A percentile compares a stretch with the other conserved stretches of the same genome.
Evolutionary conservation across 2,888 invertebrate species (phyloP).

Genomic region (Quadroppia sp.): DNA sequence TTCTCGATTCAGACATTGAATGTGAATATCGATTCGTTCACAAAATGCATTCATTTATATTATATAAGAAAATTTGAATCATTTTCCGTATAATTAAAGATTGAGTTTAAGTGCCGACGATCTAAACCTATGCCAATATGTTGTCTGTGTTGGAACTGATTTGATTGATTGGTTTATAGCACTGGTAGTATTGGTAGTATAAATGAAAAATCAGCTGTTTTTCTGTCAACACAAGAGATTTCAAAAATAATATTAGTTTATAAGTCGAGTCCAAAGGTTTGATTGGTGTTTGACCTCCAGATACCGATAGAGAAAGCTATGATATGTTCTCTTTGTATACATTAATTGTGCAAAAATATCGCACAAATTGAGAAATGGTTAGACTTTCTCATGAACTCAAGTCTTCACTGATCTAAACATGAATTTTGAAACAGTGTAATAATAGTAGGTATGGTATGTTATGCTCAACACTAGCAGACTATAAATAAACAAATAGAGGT

Average conservation of each 20-base stretch:
- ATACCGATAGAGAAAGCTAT: background rate
- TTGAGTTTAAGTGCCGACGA: background rate
- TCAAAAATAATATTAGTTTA: slow-evolving; percentile 11
- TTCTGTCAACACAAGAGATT: background rate
- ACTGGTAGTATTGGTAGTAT: background rate
- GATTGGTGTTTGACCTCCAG: slow-evolving; percentile 7
- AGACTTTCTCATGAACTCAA: slow-evolving; percentile 22
- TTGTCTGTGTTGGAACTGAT: background rate
- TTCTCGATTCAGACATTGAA: too few relatives aligned
- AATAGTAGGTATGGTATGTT: slow-evolving; percentile 26
- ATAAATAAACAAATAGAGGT: slow-evolving; percentile 19
- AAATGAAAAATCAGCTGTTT: slow-evolving; percentile 11
- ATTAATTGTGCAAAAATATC: too few relatives aligned
- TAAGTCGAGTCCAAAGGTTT: slow-evolving; percentile 27
- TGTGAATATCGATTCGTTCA: background rate
- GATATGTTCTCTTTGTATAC: background rate
- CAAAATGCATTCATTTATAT: background rate
- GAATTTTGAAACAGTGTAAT: slow-evolving; percentile 10
- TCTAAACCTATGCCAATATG: background rate
- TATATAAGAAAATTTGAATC: background rate
- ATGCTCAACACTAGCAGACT: background rate
- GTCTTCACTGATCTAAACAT: too few relatives aligned
- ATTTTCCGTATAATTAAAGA: background rate
- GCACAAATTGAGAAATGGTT: background rate
- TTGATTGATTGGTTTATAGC: background rate